Conservation (phyloP, 1,140 invertebrate genomes). For the Marisa cornuarietis region DNA sequence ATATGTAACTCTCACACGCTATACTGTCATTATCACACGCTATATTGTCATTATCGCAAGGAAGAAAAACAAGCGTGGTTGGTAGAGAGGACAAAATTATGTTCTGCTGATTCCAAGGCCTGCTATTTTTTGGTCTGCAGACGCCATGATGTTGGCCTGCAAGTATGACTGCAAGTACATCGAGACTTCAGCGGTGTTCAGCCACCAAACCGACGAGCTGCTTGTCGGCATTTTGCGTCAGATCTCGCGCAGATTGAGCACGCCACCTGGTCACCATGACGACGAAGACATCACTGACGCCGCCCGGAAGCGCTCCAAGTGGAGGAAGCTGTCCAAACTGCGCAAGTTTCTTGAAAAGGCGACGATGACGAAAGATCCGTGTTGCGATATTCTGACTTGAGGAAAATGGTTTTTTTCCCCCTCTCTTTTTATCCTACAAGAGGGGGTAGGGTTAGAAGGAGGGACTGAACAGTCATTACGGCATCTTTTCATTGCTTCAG, state of each 20-base stretch:
- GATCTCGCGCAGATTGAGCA: slow-evolving; percentile 53
- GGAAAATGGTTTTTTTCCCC: too few species aligned
- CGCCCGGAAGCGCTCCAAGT: neutral
- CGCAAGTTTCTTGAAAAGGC: slow-evolving; percentile 3
- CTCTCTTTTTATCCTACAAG: too few species aligned
- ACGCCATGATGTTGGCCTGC: slow-evolving; percentile 69
- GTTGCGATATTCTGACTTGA: slow-evolving; percentile 2
- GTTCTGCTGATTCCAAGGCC: neutral
- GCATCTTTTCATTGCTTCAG: too few species aligned
- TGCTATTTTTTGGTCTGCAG: slow-evolving; percentile 40
- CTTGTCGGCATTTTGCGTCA: slow-evolving; percentile 78
- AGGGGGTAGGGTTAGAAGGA: too few species aligned
- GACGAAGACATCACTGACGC: neutral
- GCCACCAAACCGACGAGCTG: slow-evolving; percentile 83
- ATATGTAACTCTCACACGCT: too few species aligned
- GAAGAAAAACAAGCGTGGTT: too few species aligned
- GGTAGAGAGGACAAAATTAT: neutral
- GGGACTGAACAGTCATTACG: too few species aligned
- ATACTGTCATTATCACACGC: too few species aligned
- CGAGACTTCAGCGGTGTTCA: slow-evolving; percentile 81
- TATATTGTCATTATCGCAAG: too few species aligned
- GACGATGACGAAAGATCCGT: neutral
- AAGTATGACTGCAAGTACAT: slow-evolving; percentile 83
- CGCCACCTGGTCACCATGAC: neutral
- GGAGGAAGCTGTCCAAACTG: slow-evolving; percentile 2